Base-by-base conservation (phyloP, 2,797 vertebrate species). In the Crenichthys baileyi region DNA sequence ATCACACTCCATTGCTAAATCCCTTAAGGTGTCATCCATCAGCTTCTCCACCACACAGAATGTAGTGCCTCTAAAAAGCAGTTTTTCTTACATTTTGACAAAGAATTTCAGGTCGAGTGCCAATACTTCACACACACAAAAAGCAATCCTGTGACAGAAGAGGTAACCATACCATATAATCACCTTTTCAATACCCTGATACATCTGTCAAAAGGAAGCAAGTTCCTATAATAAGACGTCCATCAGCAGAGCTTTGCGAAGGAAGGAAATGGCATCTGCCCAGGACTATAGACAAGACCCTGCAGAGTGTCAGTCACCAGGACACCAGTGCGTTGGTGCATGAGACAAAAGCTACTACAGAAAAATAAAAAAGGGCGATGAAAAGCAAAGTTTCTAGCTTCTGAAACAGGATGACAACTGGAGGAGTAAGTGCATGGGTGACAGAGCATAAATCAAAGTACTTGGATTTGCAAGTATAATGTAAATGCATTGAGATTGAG, bases 171-270 rank as follows among this genome's bases (percentile, higher is more conserved):
- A 81, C 82, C 79, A 87, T 76, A 83, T 84, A 80, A 91, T 91
- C 84, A 85, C 80, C 39, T 65, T 78, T 44, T 84, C 84, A 70
- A 73, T 80, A 83, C 60, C 73, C 77, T 72, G 75, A 88, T 73
- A 82, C 70, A 46, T 63, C 77, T 75, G 78, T 90, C 85, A 87
- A 76, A 87, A 46, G 78, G 77, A 87, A 70, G 55, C 73, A 80
- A 74, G 83, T 18, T 77, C 51, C 51, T 61, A 71, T 91, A 90
- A 91, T 89, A 89, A 85, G 81, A 87, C 12, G 86, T 90, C 91
- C 89, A 84, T 90, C 90, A 88, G 70, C 63, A 0, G 58, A 70
- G 73, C 73, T 80, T 60, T 70, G 75, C 60, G 51, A 51, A 83
- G 79, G 74, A 78, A 86, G 73, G 80, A 78, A 79, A 79, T 29